phyloP scores from a whole-genome alignment of 1,140 invertebrate species.

The Hirudo medicinalis region DNA sequence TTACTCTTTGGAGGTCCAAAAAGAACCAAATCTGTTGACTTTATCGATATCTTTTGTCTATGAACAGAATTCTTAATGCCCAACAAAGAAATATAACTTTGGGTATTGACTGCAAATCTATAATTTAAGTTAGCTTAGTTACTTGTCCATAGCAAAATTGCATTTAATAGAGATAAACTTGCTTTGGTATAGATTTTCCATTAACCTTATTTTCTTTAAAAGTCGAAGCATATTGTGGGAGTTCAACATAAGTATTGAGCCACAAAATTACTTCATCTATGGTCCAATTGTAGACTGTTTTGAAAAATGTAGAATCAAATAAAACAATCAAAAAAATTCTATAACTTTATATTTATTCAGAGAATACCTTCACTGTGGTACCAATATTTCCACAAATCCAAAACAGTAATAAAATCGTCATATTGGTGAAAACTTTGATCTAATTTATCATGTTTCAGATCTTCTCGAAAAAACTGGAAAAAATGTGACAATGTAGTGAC shows the following conservation, averaged over 20 bases:
- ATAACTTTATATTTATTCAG: background rate
- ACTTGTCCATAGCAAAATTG: background rate
- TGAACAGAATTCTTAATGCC: constrained; percentile 95
- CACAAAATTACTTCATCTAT: constrained; percentile 88
- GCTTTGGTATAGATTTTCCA: constrained; percentile 79
- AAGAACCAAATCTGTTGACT: constrained; percentile 91
- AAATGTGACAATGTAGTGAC: background rate
- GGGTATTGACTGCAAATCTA: constrained; percentile 14
- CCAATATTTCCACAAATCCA: constrained; percentile 89
- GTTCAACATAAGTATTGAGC: constrained; percentile 70
- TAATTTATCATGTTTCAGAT: constrained; percentile 74
- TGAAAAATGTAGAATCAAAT: constrained; percentile 11
- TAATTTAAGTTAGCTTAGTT: background rate
- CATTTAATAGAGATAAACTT: constrained; percentile 21
- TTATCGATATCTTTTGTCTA: constrained; percentile 84
- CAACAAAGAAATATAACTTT: constrained; percentile 49
- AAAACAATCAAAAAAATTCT: background rate
- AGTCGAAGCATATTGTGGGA: constrained; percentile 75
- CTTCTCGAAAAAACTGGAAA: constrained; percentile 75
- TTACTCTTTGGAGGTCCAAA: constrained; percentile 90
- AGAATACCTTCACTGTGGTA: constrained; percentile 53
- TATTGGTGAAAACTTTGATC: constrained; percentile 68
- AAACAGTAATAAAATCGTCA: constrained; percentile 84
- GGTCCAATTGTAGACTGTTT: constrained; percentile 86
- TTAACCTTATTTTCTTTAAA: constrained; percentile 74